These are phyloP conservation scores for Sebastes ruberrimus DNA, from an alignment of 2,797 vertebrate species.

Conservation along the genomic window DNA sequence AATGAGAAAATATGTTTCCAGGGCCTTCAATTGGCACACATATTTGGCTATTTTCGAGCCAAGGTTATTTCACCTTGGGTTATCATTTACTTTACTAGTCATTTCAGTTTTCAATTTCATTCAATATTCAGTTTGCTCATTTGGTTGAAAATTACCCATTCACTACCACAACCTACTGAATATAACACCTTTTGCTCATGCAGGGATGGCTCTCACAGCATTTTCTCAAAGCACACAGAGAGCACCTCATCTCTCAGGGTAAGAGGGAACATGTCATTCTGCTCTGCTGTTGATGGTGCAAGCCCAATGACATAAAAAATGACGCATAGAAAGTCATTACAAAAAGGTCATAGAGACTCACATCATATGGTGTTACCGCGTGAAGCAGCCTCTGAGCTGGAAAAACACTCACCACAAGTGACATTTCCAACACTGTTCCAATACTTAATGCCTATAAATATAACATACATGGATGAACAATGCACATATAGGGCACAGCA, in stretches of 20 bases:
- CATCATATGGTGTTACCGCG: not conserved
- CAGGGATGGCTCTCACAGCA: not conserved
- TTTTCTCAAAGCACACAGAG: not conserved
- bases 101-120: not conserved
- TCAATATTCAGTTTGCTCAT: constrained; percentile 5
- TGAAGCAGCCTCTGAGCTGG: constrained; percentile 17
- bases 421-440: constrained; percentile 6
- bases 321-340: constrained; percentile 34
- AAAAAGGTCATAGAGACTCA: constrained; percentile 43
- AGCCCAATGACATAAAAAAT: constrained; percentile 2
- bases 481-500: constrained; percentile 30
- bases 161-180: not conserved
- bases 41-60: not conserved
- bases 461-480: constrained; percentile 44
- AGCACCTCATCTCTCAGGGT: not conserved
- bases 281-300: not conserved
- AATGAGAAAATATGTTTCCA: not conserved
- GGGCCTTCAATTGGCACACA: not conserved
- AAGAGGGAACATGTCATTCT: not conserved
- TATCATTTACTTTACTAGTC: not conserved
- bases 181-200: not conserved
- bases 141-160: constrained; percentile 10
- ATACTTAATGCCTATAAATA: not conserved
- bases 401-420: constrained; percentile 15
- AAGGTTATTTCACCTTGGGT: constrained; percentile 8